Conservation (phyloP, 2,888 invertebrate species). For the Hypomecis atomaria region DNA sequence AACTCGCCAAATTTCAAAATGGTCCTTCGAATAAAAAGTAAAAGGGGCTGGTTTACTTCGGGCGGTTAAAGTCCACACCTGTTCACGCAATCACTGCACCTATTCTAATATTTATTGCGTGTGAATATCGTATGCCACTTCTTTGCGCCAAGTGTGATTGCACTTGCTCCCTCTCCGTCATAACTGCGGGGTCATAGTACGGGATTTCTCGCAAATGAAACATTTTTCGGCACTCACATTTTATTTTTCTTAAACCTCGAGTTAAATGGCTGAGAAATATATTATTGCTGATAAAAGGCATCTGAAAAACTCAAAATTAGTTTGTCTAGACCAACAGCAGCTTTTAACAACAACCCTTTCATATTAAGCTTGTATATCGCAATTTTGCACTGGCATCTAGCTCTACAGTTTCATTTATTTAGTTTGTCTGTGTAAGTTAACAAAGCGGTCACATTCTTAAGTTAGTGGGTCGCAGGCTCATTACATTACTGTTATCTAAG, state of each 20-base stretch:
- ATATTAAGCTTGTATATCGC: constrained; percentile 14
- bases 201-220: constrained; percentile 27
- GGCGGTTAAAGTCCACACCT: constrained; percentile 65
- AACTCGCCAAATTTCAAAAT: constrained; percentile 57
- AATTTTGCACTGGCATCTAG: constrained; percentile 12
- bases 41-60: constrained; percentile 54
- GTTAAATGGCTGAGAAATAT: constrained; percentile 23
- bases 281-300: constrained; percentile 24
- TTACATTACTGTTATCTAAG: constrained; percentile 71
- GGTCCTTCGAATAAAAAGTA: constrained; percentile 57
- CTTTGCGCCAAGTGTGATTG: constrained; percentile 68
- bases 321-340: constrained; percentile 30
- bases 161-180: constrained; percentile 49
- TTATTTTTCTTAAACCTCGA: constrained; percentile 29
- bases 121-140: constrained; percentile 79
- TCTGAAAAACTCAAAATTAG: constrained; percentile 28
- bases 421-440: constrained; percentile 52
- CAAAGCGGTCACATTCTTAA: constrained; percentile 47
- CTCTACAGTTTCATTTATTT: constrained; percentile 29
- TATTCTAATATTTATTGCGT: constrained; percentile 82
- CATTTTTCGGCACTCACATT: constrained; percentile 27
- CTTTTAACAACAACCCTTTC: constrained; percentile 30
- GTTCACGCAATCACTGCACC: constrained; percentile 79
- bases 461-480: constrained; percentile 61
- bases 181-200: constrained; percentile 31